Evolutionary conservation across 2,797 vertebrate genomes (phyloP), one percentile per base, ranked within the genome.

Genomic region (Pyrocephalus nanus): DNA sequence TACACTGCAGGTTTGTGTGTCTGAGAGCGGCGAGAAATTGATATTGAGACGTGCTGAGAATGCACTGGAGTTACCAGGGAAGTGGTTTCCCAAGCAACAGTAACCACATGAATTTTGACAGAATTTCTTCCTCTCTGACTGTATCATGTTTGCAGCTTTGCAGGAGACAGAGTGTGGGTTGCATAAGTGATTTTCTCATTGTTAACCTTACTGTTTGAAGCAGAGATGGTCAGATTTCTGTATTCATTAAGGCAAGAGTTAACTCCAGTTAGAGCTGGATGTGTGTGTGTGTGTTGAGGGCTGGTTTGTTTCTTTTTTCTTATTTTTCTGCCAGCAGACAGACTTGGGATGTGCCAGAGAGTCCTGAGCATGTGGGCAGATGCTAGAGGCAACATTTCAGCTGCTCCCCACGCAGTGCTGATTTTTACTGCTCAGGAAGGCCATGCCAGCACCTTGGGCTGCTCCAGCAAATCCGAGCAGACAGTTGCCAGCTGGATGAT

Each of bases 31-130:
- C 75, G 64, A 95, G 71, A 78, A 96, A 97, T 58, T 92, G 90
- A 95, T 88, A 91, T 21, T 30, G 57, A 82, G 84, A 94, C 84
- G 64, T 95, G 91, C 78, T 90, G 84, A 88, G 90, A 96, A 95
- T 97, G 77, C 83, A 60, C 38, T 78, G 57, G 50, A 78, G 94
- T 96, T 96, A 93, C 95, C 72, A 97, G 90, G 94, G 92, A 95
- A 86, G 82, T 96, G 65, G 96, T 97, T 96, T 89, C 93, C 96
- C 91, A 93, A 96, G 96, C 95, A 97, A 97, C 96, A 51, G 93
- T 94, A 95, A 84, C 95, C 78, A 86, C 76, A 89, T 9, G 40
- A 90, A 95, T 92, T 93, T 90, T 84, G 38, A 92, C 86, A 92
- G 86, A 90, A 92, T 90, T 93, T 94, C 60, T 94, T 94, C 36